A percentile compares a stretch with the other conserved stretches of the same genome.
Evolutionary conservation across 2,113 vertebrate species (phyloP).

Genomic region (Nipponia nippon): DNA sequence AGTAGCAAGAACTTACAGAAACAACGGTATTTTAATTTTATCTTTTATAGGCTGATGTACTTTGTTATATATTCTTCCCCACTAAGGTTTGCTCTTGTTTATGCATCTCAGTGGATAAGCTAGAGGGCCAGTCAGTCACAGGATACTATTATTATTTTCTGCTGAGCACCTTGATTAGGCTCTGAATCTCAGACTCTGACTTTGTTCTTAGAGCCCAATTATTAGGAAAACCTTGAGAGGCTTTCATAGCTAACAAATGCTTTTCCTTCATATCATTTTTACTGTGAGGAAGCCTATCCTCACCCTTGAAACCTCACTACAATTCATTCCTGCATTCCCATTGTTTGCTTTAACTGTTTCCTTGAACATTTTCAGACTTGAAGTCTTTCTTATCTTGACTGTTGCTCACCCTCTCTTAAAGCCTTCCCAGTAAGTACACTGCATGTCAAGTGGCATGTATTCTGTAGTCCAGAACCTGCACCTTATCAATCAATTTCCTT

Average conservation of each 20-base stretch:
- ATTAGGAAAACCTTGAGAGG: neutral
- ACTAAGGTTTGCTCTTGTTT: neutral
- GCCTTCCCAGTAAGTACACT: neutral
- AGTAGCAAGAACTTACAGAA: neutral
- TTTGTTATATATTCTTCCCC: neutral
- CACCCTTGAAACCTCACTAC: neutral
- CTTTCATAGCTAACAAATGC: neutral
- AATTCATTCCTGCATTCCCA: neutral
- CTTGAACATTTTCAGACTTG: neutral
- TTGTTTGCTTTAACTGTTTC: neutral
- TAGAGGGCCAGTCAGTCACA: neutral
- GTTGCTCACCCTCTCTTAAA: neutral
- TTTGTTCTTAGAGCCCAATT: neutral
- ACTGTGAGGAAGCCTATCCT: neutral
- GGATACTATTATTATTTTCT: neutral
- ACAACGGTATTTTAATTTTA: neutral
- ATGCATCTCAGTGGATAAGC: neutral
- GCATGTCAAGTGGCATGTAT: rapidly evolving
- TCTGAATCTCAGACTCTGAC: neutral
- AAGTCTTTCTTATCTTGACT: neutral
- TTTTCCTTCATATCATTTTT: neutral
- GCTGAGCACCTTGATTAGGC: neutral
- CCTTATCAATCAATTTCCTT: neutral
- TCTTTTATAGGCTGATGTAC: neutral
- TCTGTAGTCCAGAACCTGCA: neutral